Base-by-base conservation (phyloP, 2,888 invertebrate species). In the Saturnia pavonia region DNA sequence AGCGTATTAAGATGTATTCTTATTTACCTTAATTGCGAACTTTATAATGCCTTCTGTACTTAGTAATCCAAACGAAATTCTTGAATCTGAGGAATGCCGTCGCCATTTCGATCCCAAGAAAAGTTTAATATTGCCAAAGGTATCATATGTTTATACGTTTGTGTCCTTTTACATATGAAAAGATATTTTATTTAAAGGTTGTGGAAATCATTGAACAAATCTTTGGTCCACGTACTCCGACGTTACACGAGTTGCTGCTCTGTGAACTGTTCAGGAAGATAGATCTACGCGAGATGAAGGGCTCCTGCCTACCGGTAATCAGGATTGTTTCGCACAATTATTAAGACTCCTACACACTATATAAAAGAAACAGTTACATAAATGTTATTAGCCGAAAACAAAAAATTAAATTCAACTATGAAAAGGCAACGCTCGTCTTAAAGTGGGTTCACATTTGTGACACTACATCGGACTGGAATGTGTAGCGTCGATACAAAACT, bases 261-360 rank as follows among this genome's bases (percentile, higher is more conserved):
- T 96, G 97, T 83, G 97, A 97, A 85, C 95, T 98, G 77, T 98
- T 98, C 91, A 94, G 97, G 78, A 97, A 97, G 86, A 97, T 98
- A 74, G 98, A 98, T 89, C 95, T 98, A 74, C 95, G 98, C 70
- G 98, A 98, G 93, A 95, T 98, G 95, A 95, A 97, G 85, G 97
- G 97, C 65, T 96, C 97, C 70, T 96, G 97, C 80, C 95, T 97
- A 78, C 96, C 96, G 84, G 97, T 97, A 88, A 94, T 94, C 87
- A 19, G 65, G 19, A 8, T 63, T 65, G 19, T 40, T n/a, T 40
- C n/a, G 8, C 12, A 9, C 6, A 27, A 16, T 19, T 63, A 27
- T 34, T 51, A 16, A n/a, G n/a, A n/a, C n/a, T n/a, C n/a, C n/a
- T n/a, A n/a, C n/a, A n/a, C n/a, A n/a, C n/a, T n/a, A n/a, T 34